Conservation (phyloP, 2,888 invertebrate species). For the Acrocyrtus sp. region DNA sequence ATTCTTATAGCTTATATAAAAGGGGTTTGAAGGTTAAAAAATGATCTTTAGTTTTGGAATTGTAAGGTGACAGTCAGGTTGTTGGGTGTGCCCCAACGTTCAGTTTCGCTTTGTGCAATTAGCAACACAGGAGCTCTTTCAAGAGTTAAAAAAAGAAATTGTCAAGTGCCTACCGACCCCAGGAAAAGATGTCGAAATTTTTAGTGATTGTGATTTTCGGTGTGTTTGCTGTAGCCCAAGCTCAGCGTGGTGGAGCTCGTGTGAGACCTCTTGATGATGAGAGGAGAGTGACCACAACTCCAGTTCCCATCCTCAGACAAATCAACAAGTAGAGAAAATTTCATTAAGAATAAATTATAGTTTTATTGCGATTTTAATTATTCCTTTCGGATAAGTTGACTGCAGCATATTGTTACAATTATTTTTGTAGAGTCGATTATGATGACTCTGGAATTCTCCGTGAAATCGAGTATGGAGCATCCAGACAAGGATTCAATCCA, state of each 20-base stretch:
- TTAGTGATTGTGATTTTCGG: constrained; percentile 31
- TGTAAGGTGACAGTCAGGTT: constrained; percentile 24
- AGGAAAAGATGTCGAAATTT: constrained; percentile 36
- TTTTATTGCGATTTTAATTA: too few species aligned
- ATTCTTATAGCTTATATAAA: constrained; percentile 49
- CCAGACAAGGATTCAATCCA: constrained; percentile 83
- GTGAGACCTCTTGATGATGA: constrained; percentile 9
- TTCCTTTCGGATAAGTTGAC: too few species aligned
- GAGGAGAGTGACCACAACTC: constrained; percentile 70
- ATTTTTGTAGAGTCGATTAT: constrained; percentile 78
- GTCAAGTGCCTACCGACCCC: background rate
- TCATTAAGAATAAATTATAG: background rate
- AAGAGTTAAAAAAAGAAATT: too few species aligned
- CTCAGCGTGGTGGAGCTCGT: constrained; percentile 35
- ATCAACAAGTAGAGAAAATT: constrained; percentile 72
- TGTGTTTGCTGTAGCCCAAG: constrained; percentile 42
- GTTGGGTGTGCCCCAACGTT: constrained; percentile 43
- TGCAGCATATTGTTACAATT: too few species aligned
- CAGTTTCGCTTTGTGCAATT: too few species aligned
- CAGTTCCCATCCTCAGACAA: constrained; percentile 83
- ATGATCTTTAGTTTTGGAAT: constrained; percentile 44
- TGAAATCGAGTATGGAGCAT: constrained; percentile 88
- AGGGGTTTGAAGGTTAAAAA: constrained; percentile 58
- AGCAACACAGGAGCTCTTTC: too few species aligned
- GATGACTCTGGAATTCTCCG: constrained; percentile 81